These are phyloP conservation scores for Onychomys arenicola DNA, from an alignment of 2,797 vertebrate genomes.

Conservation along the genomic window DNA sequence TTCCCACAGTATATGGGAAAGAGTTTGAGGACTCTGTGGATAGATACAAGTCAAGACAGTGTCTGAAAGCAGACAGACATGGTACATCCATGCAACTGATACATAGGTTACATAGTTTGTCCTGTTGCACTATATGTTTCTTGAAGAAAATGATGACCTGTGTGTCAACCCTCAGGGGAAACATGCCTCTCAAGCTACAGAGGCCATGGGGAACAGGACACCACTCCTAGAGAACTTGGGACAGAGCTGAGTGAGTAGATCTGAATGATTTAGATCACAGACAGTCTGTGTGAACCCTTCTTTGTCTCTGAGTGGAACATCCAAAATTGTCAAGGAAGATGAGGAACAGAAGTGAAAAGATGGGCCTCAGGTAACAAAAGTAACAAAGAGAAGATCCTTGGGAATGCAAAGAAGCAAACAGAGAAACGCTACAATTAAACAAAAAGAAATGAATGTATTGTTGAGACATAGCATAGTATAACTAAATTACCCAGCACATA, in stretches of 20 bases:
- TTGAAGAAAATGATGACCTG: not conserved
- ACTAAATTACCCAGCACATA: not conserved
- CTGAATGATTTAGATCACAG: not conserved
- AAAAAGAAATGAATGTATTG: not conserved
- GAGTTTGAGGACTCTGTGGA: not conserved
- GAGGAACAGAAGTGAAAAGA: not conserved
- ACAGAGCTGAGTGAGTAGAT: not conserved
- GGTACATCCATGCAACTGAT: too few relatives aligned
- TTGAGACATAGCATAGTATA: not conserved
- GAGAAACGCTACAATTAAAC: not conserved
- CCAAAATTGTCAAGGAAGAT: not conserved
- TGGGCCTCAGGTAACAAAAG: not conserved
- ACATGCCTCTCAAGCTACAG: not conserved
- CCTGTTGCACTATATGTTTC: not conserved
- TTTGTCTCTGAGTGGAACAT: not conserved
- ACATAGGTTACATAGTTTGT: not conserved
- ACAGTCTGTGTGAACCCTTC: not conserved
- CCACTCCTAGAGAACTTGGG: not conserved
- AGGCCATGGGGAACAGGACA: not conserved
- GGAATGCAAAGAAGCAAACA: not conserved
- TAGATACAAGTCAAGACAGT: not conserved
- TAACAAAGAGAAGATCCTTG: not conserved
- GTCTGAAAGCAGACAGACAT: not conserved
- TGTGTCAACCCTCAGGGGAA: not conserved
- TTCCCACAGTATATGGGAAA: not conserved